phyloP scores from a whole-genome alignment of 2,113 vertebrate genomes.

The Globicephala melas region DNA sequence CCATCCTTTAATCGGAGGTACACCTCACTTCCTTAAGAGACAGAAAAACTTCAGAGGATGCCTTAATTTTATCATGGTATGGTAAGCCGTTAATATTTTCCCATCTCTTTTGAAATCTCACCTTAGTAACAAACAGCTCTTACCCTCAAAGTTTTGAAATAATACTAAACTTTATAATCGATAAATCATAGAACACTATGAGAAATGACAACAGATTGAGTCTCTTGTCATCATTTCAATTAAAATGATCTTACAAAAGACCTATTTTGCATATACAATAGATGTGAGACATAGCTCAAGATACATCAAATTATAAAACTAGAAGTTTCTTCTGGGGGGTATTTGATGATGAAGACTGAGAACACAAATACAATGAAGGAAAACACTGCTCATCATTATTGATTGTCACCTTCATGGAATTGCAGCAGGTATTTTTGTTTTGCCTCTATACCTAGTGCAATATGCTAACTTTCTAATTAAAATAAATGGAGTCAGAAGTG shows the following conservation, averaged over 20 bases:
- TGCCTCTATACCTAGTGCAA: not conserved
- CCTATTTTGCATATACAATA: not conserved
- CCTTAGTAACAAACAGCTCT: not conserved
- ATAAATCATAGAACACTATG: not conserved
- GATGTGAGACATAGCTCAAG: not conserved
- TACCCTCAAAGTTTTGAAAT: not conserved
- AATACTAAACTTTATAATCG: not conserved
- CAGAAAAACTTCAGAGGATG: not conserved
- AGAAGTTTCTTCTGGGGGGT: not conserved
- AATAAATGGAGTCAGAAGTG: not conserved
- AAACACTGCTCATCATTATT: not conserved
- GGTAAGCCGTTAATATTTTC: not conserved
- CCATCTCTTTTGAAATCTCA: not conserved
- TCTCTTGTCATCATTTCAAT: not conserved
- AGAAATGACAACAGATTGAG: not conserved
- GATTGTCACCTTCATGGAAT: not conserved
- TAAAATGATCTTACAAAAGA: not conserved
- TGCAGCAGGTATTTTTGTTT: not conserved
- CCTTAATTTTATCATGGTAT: not conserved
- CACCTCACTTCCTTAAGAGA: not conserved
- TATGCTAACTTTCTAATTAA: not conserved
- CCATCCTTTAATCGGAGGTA: not conserved
- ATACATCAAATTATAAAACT: not conserved
- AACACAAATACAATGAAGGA: not conserved
- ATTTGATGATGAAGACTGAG: not conserved